Evolutionary conservation across 2,797 vertebrate genomes (phyloP), one percentile per base, ranked within the genome.

Genomic region (Diplodus puntazzo): DNA sequence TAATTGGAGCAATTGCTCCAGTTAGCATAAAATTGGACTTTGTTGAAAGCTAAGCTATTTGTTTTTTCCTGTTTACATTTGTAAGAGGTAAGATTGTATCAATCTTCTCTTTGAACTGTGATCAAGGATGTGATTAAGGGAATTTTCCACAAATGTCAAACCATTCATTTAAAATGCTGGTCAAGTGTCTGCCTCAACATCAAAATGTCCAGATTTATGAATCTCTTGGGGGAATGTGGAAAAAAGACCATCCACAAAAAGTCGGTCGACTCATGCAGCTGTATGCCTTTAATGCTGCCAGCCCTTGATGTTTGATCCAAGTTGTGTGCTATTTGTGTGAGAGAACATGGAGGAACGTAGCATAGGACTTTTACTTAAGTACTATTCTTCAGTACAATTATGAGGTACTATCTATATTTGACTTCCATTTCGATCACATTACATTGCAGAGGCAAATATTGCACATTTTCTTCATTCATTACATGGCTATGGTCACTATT

Each of bases 181-280:
- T 27, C 16, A 67, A 73, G 7, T 16, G 10, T 61, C 10, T 73
- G 50, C 5, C 25, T 39, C 23, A 11, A 17, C 49, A 30, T 25
- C 30, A 57, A 68, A 45, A n/a, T 57, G 16, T 25, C 25, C 39
- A n/a, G n/a, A 75, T 57, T 30, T 25, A 9, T 39, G 27, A 67
- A 61, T 48, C 8, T 54, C 73, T 6, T 0, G 0, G 10, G 59
- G 39, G 53, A 48, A 48, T 14, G 53, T 6, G 17, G 49, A 50
- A 50, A 54, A 45, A 53, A 72, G 1, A 61, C 70, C 23, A 63
- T 50, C 39, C 72, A 52, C 27, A 18, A 18, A 64, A 77, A 62
- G 62, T 42, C 20, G 2, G 34, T 18, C 1, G 2, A 20, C 30
- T 27, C 1, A 53, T 27, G 20, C 25, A 42, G 25, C 16, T 67